Percentiles rank a stretch among this genome's conserved stretches.
phyloP scores from a whole-genome alignment of 2,797 vertebrate species.

The Pseudomugil tenellus region DNA sequence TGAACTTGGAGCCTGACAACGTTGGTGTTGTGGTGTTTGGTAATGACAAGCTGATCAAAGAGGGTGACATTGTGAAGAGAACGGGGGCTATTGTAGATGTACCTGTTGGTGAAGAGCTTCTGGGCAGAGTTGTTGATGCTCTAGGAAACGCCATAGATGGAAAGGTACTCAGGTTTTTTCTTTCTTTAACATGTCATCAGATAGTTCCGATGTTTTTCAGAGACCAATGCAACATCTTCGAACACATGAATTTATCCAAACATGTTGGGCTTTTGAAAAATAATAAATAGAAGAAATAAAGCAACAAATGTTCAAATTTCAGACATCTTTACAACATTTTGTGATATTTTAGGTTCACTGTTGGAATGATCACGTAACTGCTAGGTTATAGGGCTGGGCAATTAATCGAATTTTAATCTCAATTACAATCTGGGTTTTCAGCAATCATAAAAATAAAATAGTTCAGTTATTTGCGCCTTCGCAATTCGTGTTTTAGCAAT shows the following conservation, averaged over 20 bases:
- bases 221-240: no score
- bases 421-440: no score
- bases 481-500: no score
- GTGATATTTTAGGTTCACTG: not conserved
- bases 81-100: constrained; percentile 96
- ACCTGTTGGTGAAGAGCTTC: constrained; percentile 92
- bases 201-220: no score
- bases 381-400: no score
- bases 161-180: constrained; percentile 77
- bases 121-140: constrained; percentile 94
- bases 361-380: no score
- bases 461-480: no score
- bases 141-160: constrained; percentile 96
- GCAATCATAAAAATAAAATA: no score
- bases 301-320: not conserved
- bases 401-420: no score
- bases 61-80: constrained; percentile 95
- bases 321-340: not conserved
- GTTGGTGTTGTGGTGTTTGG: constrained; percentile 98
- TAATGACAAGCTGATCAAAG: constrained; percentile 97
- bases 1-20: constrained; percentile 98
- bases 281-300: not conserved
- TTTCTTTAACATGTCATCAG: no score
- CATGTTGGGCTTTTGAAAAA: not conserved
- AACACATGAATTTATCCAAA: not conserved